These are phyloP conservation scores for Hemiscyllium ocellatum DNA, from an alignment of 2,113 vertebrate species.

Conservation along the genomic window DNA sequence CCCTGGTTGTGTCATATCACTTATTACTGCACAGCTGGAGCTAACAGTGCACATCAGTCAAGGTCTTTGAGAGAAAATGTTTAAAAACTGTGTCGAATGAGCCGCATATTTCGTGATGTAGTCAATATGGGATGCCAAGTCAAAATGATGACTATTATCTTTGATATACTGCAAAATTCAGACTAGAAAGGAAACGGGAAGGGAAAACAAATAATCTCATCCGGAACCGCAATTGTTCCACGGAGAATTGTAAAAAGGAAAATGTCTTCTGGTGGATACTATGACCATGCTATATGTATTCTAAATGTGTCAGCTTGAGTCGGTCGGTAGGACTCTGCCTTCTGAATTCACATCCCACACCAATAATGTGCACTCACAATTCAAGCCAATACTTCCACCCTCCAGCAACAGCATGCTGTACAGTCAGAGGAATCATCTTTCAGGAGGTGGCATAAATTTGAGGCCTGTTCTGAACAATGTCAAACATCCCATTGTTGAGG, in stretches of 20 bases:
- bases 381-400: neutral
- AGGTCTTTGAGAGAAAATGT: constrained; percentile 10
- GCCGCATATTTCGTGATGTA: neutral
- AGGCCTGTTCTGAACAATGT: neutral
- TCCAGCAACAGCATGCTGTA: neutral
- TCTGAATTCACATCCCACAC: neutral
- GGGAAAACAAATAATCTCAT: neutral
- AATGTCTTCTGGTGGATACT: neutral
- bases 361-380: neutral
- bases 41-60: constrained; percentile 4
- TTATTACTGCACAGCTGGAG: constrained; percentile 25
- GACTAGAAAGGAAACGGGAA: neutral
- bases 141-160: neutral
- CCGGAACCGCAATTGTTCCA: neutral
- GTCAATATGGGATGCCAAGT: neutral
- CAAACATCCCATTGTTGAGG: neutral
- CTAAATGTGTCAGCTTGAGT: neutral
- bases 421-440: neutral
- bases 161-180: neutral
- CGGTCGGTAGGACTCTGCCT: neutral
- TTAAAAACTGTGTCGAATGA: neutral
- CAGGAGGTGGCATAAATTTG: neutral
- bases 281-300: neutral
- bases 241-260: neutral
- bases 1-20: neutral